Percentiles rank a stretch among this genome's conserved stretches.
Evolutionary conservation across 2,888 invertebrate species (phyloP).

Genomic region (Copidosoma aretas): DNA sequence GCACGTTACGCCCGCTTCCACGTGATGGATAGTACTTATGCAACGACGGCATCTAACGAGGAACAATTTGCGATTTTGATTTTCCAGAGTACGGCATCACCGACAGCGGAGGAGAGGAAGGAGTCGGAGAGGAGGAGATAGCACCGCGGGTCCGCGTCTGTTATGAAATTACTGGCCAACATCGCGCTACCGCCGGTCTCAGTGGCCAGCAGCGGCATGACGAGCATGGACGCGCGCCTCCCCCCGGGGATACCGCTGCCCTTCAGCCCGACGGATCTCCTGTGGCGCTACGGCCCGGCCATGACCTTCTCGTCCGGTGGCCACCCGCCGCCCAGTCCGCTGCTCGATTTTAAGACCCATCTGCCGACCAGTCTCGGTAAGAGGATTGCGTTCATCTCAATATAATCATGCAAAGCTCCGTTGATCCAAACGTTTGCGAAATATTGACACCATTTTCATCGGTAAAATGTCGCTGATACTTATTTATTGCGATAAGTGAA

Average conservation of each 20-base stretch:
- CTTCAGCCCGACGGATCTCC: slow-evolving; percentile 80
- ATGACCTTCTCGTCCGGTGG: slow-evolving; percentile 74
- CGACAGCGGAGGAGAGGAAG: background rate
- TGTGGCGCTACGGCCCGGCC: slow-evolving; percentile 84
- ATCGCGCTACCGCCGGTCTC: slow-evolving; percentile 61
- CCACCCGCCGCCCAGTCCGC: slow-evolving; percentile 71
- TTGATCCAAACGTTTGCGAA: too few species aligned
- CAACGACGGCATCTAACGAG: too few species aligned
- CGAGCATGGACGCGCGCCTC: slow-evolving; percentile 73
- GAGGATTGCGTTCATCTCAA: slow-evolving; percentile 34
- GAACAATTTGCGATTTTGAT: too few species aligned
- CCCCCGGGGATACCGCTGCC: slow-evolving; percentile 77
- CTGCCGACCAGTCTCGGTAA: slow-evolving; percentile 76
- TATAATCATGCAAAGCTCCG: too few species aligned
- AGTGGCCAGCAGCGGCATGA: slow-evolving; percentile 63
- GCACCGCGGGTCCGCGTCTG: slow-evolving; percentile 28
- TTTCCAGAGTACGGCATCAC: background rate
- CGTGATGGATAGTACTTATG: too few species aligned
- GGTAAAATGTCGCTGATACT: background rate
- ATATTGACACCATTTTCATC: too few species aligned
- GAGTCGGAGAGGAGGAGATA: background rate
- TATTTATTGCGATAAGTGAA: too few species aligned
- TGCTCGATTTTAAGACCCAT: slow-evolving; percentile 86
- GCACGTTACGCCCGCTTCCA: too few species aligned
- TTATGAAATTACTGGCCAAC: slow-evolving; percentile 66